Conservation (phyloP, 1,140 invertebrate genomes). For the Myzus persicae region DNA sequence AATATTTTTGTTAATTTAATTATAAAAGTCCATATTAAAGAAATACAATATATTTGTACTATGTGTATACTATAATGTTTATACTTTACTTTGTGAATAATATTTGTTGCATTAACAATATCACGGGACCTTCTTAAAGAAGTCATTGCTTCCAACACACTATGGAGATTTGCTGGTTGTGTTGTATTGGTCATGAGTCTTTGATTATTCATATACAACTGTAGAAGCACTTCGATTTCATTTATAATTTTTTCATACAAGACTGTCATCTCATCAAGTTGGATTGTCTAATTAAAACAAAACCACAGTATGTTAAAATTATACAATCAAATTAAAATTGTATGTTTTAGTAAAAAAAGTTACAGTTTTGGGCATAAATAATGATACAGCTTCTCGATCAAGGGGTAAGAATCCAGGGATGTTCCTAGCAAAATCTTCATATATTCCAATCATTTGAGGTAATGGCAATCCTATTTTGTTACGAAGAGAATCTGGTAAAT, state of each 20-base stretch:
- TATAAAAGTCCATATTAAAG: not conserved
- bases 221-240: conserved; percentile 72
- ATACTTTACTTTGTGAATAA: conserved; percentile 74
- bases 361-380: conserved; percentile 76
- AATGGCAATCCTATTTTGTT: conserved; percentile 91
- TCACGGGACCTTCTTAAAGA: conserved; percentile 79
- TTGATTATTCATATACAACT: conserved; percentile 61
- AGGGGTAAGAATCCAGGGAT: conserved; percentile 93
- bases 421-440: conserved; percentile 96
- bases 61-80: not conserved
- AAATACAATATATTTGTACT: not conserved
- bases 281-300: conserved; percentile 60
- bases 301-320: not conserved
- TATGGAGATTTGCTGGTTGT: conserved; percentile 65
- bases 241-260: conserved; percentile 73
- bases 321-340: not conserved
- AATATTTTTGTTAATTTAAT: not conserved
- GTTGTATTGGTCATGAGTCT: conserved; percentile 61
- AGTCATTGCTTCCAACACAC: conserved; percentile 79
- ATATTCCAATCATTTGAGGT: conserved; percentile 88
- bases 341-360: conserved; percentile 40
- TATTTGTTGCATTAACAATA: conserved; percentile 72
- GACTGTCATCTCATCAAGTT: conserved; percentile 70
- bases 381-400: conserved; percentile 77
- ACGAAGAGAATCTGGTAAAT: conserved; percentile 92